Conservation (phyloP, 2,797 vertebrate species). For the Anabacerthia variegaticeps region DNA sequence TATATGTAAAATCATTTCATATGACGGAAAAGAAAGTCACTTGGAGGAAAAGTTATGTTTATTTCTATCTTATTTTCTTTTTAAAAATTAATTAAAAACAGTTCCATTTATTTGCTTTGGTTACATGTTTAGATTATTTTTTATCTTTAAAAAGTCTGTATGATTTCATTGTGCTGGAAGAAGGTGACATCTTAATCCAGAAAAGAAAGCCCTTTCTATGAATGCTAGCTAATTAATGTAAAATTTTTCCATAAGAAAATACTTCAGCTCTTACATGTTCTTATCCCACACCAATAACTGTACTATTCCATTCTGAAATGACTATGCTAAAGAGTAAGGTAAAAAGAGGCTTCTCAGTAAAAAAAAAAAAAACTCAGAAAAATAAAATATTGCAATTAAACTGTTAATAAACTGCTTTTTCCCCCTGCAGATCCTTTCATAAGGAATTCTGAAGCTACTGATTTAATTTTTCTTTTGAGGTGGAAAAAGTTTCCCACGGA, state of each 20-base stretch:
- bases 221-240: background rate
- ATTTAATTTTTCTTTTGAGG: background rate
- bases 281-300: background rate
- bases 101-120: background rate
- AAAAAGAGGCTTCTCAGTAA: background rate
- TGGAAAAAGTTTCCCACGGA: background rate
- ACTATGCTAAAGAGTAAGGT: background rate
- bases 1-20: background rate
- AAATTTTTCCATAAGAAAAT: background rate
- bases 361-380: background rate
- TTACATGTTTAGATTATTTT: background rate
- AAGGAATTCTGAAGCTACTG: background rate
- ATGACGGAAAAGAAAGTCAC: background rate
- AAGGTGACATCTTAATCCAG: background rate
- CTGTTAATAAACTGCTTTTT: background rate
- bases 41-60: accelerated
- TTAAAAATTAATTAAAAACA: background rate
- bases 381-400: background rate
- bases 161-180: background rate
- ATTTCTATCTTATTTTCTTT: background rate
- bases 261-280: background rate
- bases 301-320: background rate
- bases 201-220: background rate
- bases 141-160: background rate
- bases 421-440: background rate